Evolutionary conservation across 2,888 invertebrate species (phyloP).

Genomic region (Patella pellucida): DNA sequence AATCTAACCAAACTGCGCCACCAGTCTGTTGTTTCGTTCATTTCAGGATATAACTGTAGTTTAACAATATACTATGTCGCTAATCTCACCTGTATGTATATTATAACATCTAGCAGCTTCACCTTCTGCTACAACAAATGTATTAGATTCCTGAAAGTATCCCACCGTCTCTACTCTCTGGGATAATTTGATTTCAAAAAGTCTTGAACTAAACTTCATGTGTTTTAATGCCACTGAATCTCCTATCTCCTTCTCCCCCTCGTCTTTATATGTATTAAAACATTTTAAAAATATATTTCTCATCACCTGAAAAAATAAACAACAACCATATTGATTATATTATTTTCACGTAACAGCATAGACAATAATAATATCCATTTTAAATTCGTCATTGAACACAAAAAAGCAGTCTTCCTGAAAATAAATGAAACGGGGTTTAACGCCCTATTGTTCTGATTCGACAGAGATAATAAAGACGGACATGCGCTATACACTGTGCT

Average conservation of each 20-base stretch:
- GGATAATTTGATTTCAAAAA: constrained; percentile 65
- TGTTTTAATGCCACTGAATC: constrained; percentile 60
- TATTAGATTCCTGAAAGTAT: constrained; percentile 63
- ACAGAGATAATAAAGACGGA: too few species aligned
- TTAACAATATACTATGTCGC: background rate
- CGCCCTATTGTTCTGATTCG: too few species aligned
- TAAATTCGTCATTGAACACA: too few species aligned
- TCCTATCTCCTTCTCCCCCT: constrained; percentile 52
- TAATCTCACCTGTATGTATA: constrained; percentile 61
- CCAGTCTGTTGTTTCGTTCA: too few species aligned
- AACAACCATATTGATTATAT: too few species aligned
- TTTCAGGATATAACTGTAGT: too few species aligned
- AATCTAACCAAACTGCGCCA: too few species aligned
- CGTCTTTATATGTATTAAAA: constrained; percentile 64
- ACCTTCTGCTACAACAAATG: constrained; percentile 65
- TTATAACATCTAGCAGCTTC: constrained; percentile 64
- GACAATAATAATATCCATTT: too few species aligned
- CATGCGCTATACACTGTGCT: too few species aligned
- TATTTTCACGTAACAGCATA: too few species aligned
- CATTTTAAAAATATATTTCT: constrained; percentile 67
- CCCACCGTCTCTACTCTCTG: constrained; percentile 62
- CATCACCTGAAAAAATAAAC: constrained; percentile 61
- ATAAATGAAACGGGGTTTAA: too few species aligned
- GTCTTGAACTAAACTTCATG: constrained; percentile 66
- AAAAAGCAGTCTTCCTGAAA: too few species aligned